Percentiles rank a stretch among this genome's conserved stretches.
phyloP scores from a whole-genome alignment of 2,797 vertebrate species.

The Halcyon badia region DNA sequence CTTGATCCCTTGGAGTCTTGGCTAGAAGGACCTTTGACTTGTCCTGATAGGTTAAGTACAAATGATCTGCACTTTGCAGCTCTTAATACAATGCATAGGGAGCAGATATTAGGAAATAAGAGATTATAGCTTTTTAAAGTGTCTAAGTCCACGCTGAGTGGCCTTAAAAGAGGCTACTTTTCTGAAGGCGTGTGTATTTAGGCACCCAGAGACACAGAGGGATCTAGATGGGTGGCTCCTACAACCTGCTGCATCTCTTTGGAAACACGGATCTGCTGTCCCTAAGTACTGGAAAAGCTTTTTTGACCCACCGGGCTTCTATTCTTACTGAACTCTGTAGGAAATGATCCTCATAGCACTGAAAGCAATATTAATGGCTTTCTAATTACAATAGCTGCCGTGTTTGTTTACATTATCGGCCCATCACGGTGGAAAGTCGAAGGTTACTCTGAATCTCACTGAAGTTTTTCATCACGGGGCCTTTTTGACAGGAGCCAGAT shows the following conservation, averaged over 20 bases:
- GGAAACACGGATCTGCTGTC: neutral
- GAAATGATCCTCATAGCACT: neutral
- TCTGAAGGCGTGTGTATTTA: neutral
- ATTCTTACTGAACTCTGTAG: neutral
- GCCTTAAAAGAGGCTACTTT: fast-evolving
- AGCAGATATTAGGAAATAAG: neutral
- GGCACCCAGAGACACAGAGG: fast-evolving
- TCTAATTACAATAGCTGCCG: conserved; percentile 3
- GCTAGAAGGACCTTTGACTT: neutral
- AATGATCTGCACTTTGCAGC: fast-evolving
- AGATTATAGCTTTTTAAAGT: neutral
- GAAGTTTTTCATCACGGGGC: neutral
- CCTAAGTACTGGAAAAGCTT: neutral
- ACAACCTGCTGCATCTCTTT: fast-evolving
- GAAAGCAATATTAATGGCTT: conserved; percentile 40
- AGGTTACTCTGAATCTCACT: neutral
- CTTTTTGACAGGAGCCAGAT: neutral
- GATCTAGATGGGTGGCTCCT: fast-evolving
- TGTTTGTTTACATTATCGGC: neutral
- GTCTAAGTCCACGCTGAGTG: neutral
- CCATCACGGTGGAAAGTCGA: neutral
- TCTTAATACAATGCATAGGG: fast-evolving
- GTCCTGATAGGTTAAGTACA: neutral
- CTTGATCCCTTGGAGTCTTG: neutral
- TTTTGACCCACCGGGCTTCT: neutral